Evolutionary conservation across 2,113 vertebrate genomes (phyloP), one percentile per base, ranked within the genome.

Genomic region (Eptatretus burgeri): DNA sequence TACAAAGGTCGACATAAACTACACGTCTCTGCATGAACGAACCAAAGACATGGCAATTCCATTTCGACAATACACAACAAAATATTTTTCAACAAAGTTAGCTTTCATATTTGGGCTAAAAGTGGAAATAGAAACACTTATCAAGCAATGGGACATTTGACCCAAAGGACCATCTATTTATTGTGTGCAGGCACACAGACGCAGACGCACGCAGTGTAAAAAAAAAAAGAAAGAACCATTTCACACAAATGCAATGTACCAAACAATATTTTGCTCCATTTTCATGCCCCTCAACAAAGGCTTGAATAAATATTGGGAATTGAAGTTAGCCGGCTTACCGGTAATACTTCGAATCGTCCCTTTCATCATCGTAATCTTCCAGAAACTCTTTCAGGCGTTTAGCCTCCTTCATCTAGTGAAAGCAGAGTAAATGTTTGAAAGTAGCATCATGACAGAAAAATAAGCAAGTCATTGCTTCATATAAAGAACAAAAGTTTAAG

Each of bases 341-440:
- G 72, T 93, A 98, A 68, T 94, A 98, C 70, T 98, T 98, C 27
- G 84, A 86, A 74, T 98, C 91, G 70, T 98, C 91, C 76, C 91
- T 73, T 66, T 98, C 89, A 69, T 98, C 91, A 69, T 98, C 89
- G 66, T 98, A 98, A 69, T 98, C 91, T 77, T 96, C 89, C 69
- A 98, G 78, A 70, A 98, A 98, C 73, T 94, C 91, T 74, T 96
- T 98, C 60, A 96, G 73, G 63, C 89, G 74, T 73, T 96, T 98
- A 64, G 83, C 89, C 77, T 98, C 91, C 77, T 98, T 98, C 67
- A 82, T 73, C 91, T 98, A 68, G 49, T 62, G 66, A n/a, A 60
- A 60, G n/a, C 56, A 60, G 12, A 9, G 56, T 12, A 20, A 17
- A 20, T 17, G 56, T 60, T 60, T 10, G 14, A 18, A 56, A 56